phyloP scores from a whole-genome alignment of 2,888 invertebrate genomes.

The Brenthis ino region DNA sequence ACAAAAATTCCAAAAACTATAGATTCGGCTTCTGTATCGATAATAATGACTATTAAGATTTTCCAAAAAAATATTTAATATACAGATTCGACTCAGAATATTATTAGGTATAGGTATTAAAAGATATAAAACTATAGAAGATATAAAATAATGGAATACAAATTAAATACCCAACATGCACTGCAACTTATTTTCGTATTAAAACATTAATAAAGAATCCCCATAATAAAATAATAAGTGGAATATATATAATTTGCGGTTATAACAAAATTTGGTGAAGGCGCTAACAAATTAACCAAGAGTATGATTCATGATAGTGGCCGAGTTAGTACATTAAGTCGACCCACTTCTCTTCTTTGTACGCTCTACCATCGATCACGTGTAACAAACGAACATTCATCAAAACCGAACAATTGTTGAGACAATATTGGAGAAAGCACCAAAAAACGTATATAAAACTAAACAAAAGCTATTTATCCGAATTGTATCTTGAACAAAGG shows the following conservation, averaged over 20 bases:
- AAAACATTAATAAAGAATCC: no score
- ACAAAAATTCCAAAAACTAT: no score
- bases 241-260: conserved; percentile 5
- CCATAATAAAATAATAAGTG: conserved; percentile 3
- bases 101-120: no score
- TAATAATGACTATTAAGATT: no score
- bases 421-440: conserved; percentile 38
- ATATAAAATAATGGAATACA: no score
- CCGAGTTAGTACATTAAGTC: conserved; percentile 25
- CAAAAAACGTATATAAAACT: conserved; percentile 31
- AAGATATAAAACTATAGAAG: no score
- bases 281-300: conserved; percentile 19
- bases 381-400: conserved; percentile 35
- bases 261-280: conserved; percentile 8
- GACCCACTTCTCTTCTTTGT: conserved; percentile 34
- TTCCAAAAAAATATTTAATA: no score
- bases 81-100: no score
- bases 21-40: no score
- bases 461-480: conserved; percentile 3
- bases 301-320: conserved; percentile 30
- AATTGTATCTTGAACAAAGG: conserved; percentile 16
- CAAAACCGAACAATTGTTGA: conserved; percentile 35
- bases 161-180: no score
- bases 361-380: conserved; percentile 26
- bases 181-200: no score